Evolutionary conservation across 2,888 invertebrate species (phyloP), one percentile per base, ranked within the genome.

Genomic region (Diaphora mendica): DNA sequence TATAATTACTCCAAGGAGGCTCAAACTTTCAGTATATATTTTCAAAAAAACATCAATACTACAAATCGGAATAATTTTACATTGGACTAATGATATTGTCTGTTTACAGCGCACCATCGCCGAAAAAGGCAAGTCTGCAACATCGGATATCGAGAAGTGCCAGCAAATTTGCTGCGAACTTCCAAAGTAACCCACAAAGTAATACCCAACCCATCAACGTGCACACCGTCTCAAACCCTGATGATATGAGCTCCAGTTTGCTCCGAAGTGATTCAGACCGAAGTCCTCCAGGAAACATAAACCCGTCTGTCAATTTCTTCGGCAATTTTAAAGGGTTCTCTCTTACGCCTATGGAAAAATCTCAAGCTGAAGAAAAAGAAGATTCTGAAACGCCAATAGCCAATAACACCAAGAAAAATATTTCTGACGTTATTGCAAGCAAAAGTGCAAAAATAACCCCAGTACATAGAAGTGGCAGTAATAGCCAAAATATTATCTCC

Each of bases 311-410:
- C 76, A 97, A 97, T 86, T 97, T 98, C 93, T 98, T 98, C 90
- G 98, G 98, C 1, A 97, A 98, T 86, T 98, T 98, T 93, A 98
- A 98, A 92, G 98, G 98, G 0, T 98, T 98, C 91, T 97, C 97
- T 0, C 96, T 98, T 66, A 96, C 97, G 0, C 97, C 98, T 0
- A 94, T 97, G 0, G 96, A 96, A 55, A 95, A 95, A 84, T 91
- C 93, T 74, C 92, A 93, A 44, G 84, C 87, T 35, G 84, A 85
- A 7, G 88, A 84, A 64, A 82, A 81, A 48, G 81, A 80, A 1
- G 78, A 84, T 11, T 82, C 72, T 5, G 79, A 80, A 66, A 69
- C 59, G 33, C 81, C 79, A 76, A 85, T 68, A 77, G 72, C 68
- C 68, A 79, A 42, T 13, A 84, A 79, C 68, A 79, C 77, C 67